phyloP scores from a whole-genome alignment of 2,113 vertebrate genomes.

The Thalassoma bifasciatum region DNA sequence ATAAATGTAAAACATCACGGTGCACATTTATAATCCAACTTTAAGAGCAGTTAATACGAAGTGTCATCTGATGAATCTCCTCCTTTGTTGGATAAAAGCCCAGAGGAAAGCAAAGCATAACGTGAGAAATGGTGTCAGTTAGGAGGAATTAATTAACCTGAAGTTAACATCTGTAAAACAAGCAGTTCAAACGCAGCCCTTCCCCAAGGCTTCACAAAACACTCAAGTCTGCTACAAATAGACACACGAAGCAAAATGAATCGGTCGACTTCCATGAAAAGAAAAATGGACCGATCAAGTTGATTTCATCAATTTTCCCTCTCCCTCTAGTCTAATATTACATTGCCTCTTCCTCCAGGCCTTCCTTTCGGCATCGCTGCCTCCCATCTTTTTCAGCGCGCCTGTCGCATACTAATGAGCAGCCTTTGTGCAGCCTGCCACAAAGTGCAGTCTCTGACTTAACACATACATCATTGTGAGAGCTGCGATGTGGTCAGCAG shows the following conservation, averaged over 20 bases:
- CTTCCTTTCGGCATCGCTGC: conserved; percentile 71
- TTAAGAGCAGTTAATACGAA: conserved; percentile 24
- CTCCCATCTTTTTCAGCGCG: conserved; percentile 66
- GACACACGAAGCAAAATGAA: conserved; percentile 56
- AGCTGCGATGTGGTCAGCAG: conserved; percentile 68
- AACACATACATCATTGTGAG: conserved; percentile 79
- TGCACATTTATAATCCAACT: conserved; percentile 22
- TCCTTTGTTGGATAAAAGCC: conserved; percentile 13
- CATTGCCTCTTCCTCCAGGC: conserved; percentile 58
- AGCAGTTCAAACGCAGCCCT: conserved; percentile 46
- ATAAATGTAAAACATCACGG: conserved; percentile 8
- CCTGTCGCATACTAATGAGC: conserved; percentile 78
- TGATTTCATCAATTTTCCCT: conserved; percentile 70
- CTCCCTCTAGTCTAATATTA: conserved; percentile 69
- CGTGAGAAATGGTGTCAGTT: conserved; percentile 51
- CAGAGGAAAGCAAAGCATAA: conserved; percentile 32
- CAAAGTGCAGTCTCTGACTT: conserved; percentile 74
- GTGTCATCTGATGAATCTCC: conserved; percentile 28
- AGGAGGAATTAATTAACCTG: conserved; percentile 64
- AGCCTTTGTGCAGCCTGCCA: conserved; percentile 68
- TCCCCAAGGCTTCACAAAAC: conserved; percentile 38
- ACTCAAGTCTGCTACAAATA: conserved; percentile 38
- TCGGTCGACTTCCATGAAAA: conserved; percentile 52
- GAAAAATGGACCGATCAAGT: conserved; percentile 67
- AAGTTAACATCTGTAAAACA: conserved; percentile 67